Percentiles rank a stretch among this genome's conserved stretches.
Evolutionary conservation across 2,888 invertebrate genomes (phyloP).

Genomic region (Hecatera dysodea): DNA sequence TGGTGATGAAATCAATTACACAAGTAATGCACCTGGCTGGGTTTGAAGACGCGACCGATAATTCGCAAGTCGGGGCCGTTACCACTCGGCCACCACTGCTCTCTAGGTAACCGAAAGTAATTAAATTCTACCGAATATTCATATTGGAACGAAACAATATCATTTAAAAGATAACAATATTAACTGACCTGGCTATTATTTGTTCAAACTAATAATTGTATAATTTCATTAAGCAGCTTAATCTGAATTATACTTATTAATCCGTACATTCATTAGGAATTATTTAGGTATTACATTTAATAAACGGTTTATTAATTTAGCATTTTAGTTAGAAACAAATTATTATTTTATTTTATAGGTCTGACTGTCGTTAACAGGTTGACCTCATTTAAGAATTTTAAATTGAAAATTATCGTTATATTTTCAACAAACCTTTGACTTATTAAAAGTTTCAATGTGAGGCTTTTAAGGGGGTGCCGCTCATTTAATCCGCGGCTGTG

Average conservation of each 20-base stretch:
- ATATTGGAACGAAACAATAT: not conserved
- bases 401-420: not conserved
- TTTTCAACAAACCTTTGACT: no score
- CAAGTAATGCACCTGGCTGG: no score
- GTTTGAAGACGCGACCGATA: no score
- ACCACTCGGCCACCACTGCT: no score
- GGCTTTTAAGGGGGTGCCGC: no score
- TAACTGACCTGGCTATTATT: not conserved
- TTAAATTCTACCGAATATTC: not conserved
- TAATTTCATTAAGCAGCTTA: not conserved
- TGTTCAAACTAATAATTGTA: constrained; percentile 2
- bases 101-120: not conserved
- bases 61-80: no score
- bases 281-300: constrained; percentile 21
- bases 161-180: not conserved
- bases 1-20: no score
- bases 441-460: no score
- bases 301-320: not conserved
- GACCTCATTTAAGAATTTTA: not conserved
- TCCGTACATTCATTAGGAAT: not conserved
- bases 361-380: not conserved
- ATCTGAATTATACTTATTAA: constrained; percentile 1
- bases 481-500: no score
- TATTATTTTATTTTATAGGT: not conserved
- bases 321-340: not conserved